These are phyloP conservation scores for Epistrophe grossulariae DNA, from an alignment of 2,888 invertebrate genomes.

Conservation along the genomic window DNA sequence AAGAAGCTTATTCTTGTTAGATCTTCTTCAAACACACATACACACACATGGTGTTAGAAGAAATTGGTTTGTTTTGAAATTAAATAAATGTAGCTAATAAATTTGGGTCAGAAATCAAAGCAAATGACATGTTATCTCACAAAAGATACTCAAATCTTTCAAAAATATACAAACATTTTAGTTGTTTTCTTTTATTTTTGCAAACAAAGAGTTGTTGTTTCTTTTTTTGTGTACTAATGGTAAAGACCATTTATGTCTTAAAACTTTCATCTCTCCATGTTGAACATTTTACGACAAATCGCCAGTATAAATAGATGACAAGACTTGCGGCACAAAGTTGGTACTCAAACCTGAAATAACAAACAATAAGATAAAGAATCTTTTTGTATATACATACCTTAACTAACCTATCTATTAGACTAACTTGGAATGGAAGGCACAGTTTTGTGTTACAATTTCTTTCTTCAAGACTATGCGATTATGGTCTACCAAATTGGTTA, in stretches of 20 bases:
- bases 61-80: conserved; percentile 39
- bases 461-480: conserved; percentile 2
- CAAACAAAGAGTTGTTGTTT: not conserved
- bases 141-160: conserved; percentile 35
- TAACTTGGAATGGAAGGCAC: conserved; percentile 36
- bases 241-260: not conserved
- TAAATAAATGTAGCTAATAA: not conserved
- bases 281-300: not conserved
- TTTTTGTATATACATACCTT: not conserved
- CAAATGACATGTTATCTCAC: conserved; percentile 56
- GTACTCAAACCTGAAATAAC: conserved; percentile 29
- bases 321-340: conserved; percentile 8
- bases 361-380: conserved; percentile 46
- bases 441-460: conserved; percentile 34
- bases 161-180: conserved; percentile 9
- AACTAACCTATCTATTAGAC: conserved; percentile 4
- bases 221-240: not conserved
- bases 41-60: conserved; percentile 13
- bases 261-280: conserved; percentile 1
- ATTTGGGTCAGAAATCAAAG: conserved; percentile 69
- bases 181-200: not conserved
- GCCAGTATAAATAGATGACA: conserved; percentile 5
- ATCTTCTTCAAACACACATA: not conserved
- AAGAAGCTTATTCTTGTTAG: not conserved
- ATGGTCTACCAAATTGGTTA: conserved; percentile 48